Evolutionary conservation across 2,797 vertebrate genomes (phyloP).

Genomic region (Picus viridis): DNA sequence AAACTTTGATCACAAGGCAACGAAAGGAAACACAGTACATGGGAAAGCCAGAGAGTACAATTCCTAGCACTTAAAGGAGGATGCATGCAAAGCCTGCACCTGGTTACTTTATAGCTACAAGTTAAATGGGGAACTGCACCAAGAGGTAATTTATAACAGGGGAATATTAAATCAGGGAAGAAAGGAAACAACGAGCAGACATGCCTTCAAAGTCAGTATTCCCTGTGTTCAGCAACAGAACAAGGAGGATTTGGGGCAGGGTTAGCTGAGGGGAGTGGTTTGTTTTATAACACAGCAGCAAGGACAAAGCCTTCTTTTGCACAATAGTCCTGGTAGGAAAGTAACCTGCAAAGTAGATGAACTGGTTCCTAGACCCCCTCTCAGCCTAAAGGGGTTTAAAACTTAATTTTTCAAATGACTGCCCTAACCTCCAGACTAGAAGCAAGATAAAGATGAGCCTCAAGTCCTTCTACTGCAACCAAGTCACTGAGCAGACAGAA

Average conservation of each 20-base stretch:
- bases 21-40: neutral
- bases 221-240: neutral
- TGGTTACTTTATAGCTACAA: neutral
- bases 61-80: neutral
- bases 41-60: neutral
- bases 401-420: neutral
- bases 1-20: neutral
- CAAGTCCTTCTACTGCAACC: neutral
- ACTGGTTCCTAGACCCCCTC: constrained; percentile 38
- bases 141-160: neutral
- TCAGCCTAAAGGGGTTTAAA: constrained; percentile 33
- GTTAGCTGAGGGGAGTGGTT: neutral
- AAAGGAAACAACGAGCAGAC: neutral
- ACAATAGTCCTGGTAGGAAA: neutral
- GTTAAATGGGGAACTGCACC: neutral
- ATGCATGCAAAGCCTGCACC: neutral
- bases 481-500: neutral
- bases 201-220: neutral
- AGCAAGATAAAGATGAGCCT: constrained; percentile 1
- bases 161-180: neutral
- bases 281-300: neutral
- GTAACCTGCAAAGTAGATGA: neutral
- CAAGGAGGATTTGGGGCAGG: neutral
- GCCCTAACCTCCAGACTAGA: neutral
- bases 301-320: neutral